Percentiles rank a stretch among this genome's conserved stretches.
Conservation (phyloP, 2,113 vertebrate genomes). For the Pseudopodoces humilis region DNA sequence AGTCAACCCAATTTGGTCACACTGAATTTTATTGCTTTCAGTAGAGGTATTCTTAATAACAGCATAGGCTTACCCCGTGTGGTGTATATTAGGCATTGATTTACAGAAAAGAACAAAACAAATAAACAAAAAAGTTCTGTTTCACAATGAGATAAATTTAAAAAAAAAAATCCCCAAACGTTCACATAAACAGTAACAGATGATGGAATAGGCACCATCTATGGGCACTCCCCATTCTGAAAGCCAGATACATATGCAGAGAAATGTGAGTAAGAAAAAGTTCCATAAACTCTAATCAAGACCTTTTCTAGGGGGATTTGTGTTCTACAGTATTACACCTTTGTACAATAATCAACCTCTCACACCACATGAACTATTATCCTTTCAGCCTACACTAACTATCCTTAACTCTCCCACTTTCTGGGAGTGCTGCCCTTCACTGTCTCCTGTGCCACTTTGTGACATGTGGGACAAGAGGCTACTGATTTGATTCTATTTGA, state of each 20-base stretch:
- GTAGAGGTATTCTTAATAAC: background rate
- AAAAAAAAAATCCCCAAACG: background rate
- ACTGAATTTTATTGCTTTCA: background rate
- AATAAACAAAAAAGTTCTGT: background rate
- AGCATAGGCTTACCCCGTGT: background rate
- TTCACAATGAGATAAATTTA: background rate
- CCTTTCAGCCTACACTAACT: background rate
- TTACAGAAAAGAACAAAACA: background rate
- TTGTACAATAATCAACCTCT: background rate
- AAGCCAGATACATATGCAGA: background rate
- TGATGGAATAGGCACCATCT: background rate
- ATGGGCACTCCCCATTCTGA: background rate
- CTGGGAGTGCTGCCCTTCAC: background rate
- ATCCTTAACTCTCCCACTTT: background rate
- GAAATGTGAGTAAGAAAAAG: background rate
- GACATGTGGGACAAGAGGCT: accelerated
- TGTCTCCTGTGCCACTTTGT: background rate
- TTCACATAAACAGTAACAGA: background rate
- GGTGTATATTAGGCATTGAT: background rate
- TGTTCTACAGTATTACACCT: background rate
- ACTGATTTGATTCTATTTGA: background rate
- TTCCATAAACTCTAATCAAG: background rate
- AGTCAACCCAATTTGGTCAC: background rate
- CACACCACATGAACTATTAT: background rate
- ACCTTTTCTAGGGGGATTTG: background rate